These are phyloP conservation scores for Tapera naevia DNA, from an alignment of 2,797 vertebrate species.

Conservation along the genomic window DNA sequence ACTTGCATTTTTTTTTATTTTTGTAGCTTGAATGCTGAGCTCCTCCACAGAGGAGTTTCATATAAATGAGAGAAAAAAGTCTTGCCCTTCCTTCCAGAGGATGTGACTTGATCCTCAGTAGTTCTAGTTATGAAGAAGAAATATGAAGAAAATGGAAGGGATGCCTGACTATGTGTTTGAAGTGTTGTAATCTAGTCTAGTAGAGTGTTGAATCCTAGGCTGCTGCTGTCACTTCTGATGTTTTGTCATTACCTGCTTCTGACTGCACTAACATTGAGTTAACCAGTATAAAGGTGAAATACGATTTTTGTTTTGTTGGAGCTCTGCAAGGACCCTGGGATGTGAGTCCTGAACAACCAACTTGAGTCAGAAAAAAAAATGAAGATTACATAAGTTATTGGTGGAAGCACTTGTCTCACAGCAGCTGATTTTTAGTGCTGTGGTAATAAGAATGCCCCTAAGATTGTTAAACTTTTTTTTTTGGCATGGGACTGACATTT, in stretches of 20 bases:
- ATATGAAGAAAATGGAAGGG: not conserved
- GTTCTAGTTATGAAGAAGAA: not conserved
- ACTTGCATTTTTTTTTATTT: not conserved
- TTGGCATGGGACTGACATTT: not conserved
- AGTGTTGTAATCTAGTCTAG: not conserved
- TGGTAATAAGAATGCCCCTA: not conserved
- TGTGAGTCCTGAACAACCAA: not conserved
- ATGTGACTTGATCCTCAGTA: not conserved
- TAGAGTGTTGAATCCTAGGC: not conserved
- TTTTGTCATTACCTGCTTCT: not conserved
- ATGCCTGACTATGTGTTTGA: not conserved
- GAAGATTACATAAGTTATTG: not conserved
- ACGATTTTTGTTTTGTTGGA: not conserved
- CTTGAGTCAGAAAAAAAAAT: not conserved
- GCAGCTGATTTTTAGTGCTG: not conserved
- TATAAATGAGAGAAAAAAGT: not conserved
- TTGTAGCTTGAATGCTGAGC: not conserved
- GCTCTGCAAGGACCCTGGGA: not conserved
- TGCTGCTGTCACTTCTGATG: not conserved
- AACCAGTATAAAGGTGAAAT: not conserved
- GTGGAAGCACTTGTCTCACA: not conserved
- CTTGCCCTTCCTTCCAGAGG: not conserved
- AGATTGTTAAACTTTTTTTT: accelerated
- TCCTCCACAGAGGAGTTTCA: not conserved
- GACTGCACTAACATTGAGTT: not conserved